Conservation (phyloP, 2,888 invertebrate genomes). For the Mythimna loreyi region DNA sequence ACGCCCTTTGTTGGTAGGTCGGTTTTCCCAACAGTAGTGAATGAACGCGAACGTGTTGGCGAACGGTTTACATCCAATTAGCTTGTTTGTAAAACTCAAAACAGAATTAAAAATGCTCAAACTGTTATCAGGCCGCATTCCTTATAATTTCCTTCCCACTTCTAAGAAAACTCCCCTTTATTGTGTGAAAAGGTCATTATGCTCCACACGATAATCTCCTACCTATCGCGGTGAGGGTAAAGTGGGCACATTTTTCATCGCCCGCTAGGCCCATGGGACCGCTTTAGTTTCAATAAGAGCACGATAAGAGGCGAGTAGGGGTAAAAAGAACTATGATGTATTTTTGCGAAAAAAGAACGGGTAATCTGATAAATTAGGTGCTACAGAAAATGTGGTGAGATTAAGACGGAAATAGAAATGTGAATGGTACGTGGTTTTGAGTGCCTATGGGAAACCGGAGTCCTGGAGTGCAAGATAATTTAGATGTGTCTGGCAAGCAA, state of each 20-base stretch:
- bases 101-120: not conserved
- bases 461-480: too few relatives aligned
- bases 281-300: constrained; percentile 83
- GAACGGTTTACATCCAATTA: too few relatives aligned
- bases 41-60: too few relatives aligned
- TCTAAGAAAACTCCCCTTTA: constrained; percentile 39
- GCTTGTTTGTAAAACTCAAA: too few relatives aligned
- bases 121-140: constrained; percentile 15
- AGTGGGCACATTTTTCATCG: constrained; percentile 79
- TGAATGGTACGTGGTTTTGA: not conserved
- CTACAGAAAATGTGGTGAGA: not conserved
- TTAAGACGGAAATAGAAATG: not conserved
- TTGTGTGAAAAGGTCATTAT: constrained; percentile 63
- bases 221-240: constrained; percentile 68
- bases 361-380: constrained; percentile 64
- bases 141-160: constrained; percentile 47
- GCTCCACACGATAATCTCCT: constrained; percentile 73
- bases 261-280: constrained; percentile 73
- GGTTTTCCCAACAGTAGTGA: too few relatives aligned
- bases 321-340: constrained; percentile 67
- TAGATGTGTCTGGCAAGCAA: too few relatives aligned
- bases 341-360: constrained; percentile 53
- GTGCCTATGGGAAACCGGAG: too few relatives aligned
- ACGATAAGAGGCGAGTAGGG: constrained; percentile 72
- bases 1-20: too few relatives aligned